Percentiles rank a stretch among this genome's conserved stretches.
These are phyloP conservation scores for Stichodactyla helianthus DNA, from an alignment of 64 coral and sea anemone genomes.

Conservation along the genomic window DNA sequence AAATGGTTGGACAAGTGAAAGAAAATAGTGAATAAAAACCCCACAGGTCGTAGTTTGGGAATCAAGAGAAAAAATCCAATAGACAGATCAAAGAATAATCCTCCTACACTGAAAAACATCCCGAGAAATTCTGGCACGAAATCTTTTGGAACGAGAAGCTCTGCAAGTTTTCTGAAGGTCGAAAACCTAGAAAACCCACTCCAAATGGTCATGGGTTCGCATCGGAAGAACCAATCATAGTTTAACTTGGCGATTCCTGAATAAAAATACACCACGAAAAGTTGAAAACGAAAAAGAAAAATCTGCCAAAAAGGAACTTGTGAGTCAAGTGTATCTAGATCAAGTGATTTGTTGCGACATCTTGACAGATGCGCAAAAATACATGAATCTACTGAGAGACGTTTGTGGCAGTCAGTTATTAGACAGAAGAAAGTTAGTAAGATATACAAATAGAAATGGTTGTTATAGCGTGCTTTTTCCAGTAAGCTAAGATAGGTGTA, in stretches of 20 bases:
- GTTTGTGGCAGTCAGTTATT: constrained; percentile 22
- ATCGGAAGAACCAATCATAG: constrained; percentile 41
- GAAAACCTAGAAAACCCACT: constrained; percentile 16
- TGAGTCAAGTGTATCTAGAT: background rate
- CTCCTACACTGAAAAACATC: constrained; percentile 44
- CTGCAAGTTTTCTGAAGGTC: background rate
- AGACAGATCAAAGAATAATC: constrained; percentile 45
- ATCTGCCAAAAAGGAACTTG: constrained; percentile 43
- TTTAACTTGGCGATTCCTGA: constrained; percentile 57
- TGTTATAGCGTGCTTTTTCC: constrained; percentile 58
- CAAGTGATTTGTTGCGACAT: too few species aligned
- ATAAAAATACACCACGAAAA: constrained; percentile 52
- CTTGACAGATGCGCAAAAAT: background rate
- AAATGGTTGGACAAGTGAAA: constrained; percentile 60
- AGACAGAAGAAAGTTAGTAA: constrained; percentile 32
- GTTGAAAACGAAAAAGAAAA: constrained; percentile 56
- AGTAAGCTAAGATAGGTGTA: constrained; percentile 48
- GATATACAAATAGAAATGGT: constrained; percentile 58
- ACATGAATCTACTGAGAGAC: constrained; percentile 45
- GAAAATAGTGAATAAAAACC: constrained; percentile 9
- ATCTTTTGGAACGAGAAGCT: constrained; percentile 22
- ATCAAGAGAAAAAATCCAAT: constrained; percentile 48
- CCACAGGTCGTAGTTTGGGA: constrained; percentile 17
- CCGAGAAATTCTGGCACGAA: constrained; percentile 26
- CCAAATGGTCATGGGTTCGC: constrained; percentile 54